Conservation (phyloP, 2,113 vertebrate species). For the Planiliza haematocheilus region DNA sequence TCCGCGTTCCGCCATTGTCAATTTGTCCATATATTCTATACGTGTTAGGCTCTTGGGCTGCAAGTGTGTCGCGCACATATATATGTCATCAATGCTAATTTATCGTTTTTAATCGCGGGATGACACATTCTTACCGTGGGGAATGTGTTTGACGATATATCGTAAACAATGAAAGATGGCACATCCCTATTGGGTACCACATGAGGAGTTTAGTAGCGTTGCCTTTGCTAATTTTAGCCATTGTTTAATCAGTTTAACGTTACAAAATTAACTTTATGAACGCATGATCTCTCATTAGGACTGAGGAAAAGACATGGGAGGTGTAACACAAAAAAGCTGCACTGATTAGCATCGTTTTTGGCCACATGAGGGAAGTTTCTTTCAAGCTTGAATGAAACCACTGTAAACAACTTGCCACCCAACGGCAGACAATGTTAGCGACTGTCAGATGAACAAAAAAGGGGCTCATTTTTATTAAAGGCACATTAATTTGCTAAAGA, state of each 20-base stretch:
- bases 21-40: no score
- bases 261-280: background rate
- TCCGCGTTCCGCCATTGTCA: no score
- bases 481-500: background rate
- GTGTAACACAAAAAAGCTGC: background rate
- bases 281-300: slow-evolving; percentile 8
- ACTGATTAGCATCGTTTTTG: background rate
- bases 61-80: no score
- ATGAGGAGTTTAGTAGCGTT: background rate
- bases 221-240: background rate
- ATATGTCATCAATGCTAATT: no score
- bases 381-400: background rate
- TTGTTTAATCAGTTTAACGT: slow-evolving; percentile 19
- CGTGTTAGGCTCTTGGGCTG: no score
- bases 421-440: background rate
- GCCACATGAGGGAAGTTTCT: background rate
- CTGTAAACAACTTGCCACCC: background rate
- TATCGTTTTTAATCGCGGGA: background rate
- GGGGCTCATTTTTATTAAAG: no score
- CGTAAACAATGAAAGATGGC: no score
- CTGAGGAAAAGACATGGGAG: background rate
- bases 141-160: no score
- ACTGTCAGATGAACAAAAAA: background rate
- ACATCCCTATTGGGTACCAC: slow-evolving; percentile 17
- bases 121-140: no score